A percentile compares a stretch with the other conserved stretches of the same genome.
Evolutionary conservation across 1,140 invertebrate species (phyloP).

Genomic region (Bombus pyrosoma): DNA sequence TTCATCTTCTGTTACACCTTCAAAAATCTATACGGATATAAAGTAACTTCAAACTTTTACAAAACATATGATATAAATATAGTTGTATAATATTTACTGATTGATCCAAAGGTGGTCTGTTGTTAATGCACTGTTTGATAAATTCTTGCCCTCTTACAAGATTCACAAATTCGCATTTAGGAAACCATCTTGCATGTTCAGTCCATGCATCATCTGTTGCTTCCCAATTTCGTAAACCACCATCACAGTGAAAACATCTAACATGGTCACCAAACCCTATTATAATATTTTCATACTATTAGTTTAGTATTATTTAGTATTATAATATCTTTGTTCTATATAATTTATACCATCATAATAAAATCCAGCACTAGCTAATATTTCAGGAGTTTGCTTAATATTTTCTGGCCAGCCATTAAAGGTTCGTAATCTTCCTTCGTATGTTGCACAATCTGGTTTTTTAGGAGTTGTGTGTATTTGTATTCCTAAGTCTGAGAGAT

Average conservation of each 20-base stretch:
- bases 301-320: conserved; percentile 1
- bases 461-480: conserved; percentile 85
- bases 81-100: conserved; percentile 55
- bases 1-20: conserved; percentile 71
- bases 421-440: conserved; percentile 85
- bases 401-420: conserved; percentile 86
- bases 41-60: conserved; percentile 6
- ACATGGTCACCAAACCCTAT: conserved; percentile 88
- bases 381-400: conserved; percentile 86
- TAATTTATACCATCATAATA: conserved; percentile 86
- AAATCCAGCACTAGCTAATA: conserved; percentile 89
- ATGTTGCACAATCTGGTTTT: conserved; percentile 84
- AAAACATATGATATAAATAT: background rate
- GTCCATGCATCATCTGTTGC: conserved; percentile 92
- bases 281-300: conserved; percentile 56
- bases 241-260: conserved; percentile 96
- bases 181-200: conserved; percentile 96
- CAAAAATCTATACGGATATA: conserved; percentile 68
- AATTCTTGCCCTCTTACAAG: conserved; percentile 91
- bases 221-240: conserved; percentile 93
- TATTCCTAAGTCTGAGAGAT: conserved; percentile 85
- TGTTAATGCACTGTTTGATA: conserved; percentile 84
- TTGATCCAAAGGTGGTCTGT: conserved; percentile 71
- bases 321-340: background rate
- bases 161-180: conserved; percentile 90